These are phyloP conservation scores for Lophotis ruficrista DNA, from an alignment of 2,113 vertebrate species.

Conservation along the genomic window DNA sequence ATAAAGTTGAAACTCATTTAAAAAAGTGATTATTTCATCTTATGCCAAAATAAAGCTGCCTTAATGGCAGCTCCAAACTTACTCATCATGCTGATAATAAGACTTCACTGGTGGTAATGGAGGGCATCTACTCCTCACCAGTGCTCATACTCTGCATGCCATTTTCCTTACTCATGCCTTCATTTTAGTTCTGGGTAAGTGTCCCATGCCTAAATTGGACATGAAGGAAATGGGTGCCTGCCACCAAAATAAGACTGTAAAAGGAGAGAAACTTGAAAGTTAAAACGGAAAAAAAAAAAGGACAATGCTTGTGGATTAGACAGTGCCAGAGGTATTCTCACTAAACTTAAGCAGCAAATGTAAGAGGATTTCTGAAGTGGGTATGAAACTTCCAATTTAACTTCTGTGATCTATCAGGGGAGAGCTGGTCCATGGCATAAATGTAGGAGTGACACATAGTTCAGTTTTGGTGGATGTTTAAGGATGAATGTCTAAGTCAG, in stretches of 20 bases:
- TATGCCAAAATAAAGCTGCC: background rate
- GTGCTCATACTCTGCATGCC: background rate
- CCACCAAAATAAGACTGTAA: background rate
- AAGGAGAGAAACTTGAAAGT: background rate
- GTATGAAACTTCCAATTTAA: background rate
- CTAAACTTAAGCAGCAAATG: background rate
- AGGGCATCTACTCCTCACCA: background rate
- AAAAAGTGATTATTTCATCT: background rate
- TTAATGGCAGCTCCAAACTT: background rate
- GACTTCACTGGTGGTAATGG: background rate
- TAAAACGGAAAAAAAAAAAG: background rate
- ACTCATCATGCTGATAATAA: background rate
- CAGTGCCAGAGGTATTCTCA: background rate
- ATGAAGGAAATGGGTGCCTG: conserved; percentile 20
- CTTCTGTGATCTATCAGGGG: background rate
- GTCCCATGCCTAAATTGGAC: conserved; percentile 4
- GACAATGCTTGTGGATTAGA: background rate
- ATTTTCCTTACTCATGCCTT: conserved; percentile 17
- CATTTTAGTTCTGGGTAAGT: conserved; percentile 37
- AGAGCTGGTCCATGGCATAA: background rate
- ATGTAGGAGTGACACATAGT: background rate
- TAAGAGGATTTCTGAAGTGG: background rate
- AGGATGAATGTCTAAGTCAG: background rate
- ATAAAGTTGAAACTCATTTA: background rate
- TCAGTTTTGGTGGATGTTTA: background rate